Conservation (phyloP, 2,797 vertebrate genomes). For the Propithecus perrieri region DNA sequence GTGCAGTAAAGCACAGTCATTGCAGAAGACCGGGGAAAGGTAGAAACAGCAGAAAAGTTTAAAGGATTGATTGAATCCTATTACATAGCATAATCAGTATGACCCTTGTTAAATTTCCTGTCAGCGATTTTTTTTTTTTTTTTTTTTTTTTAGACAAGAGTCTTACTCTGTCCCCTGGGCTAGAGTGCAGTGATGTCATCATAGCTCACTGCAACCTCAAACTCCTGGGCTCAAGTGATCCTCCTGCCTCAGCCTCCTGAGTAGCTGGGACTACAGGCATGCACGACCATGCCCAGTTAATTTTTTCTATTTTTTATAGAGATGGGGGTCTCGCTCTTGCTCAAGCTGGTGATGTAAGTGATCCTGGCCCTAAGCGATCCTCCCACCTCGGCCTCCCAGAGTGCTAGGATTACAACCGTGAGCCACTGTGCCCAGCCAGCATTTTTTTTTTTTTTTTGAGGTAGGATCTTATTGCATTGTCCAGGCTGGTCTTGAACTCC, state of each 20-base stretch:
- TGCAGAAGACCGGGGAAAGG: not conserved
- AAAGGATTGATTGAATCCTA: not conserved
- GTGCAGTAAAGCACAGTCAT: not conserved
- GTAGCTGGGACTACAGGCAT: not conserved
- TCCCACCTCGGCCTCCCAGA: not conserved
- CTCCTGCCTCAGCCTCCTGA: not conserved
- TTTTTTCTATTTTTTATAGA: too few species aligned
- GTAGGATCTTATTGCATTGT: not conserved
- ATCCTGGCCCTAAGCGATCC: too few species aligned
- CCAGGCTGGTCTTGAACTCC: not conserved
- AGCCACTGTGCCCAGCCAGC: not conserved
- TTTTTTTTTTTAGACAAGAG: not conserved
- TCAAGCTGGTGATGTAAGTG: not conserved
- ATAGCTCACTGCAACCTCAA: not conserved
- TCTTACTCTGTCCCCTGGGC: not conserved
- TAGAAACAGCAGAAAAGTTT: not conserved
- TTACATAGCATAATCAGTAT: accelerated
- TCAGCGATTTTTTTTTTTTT: not conserved
- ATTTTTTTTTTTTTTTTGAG: not conserved
- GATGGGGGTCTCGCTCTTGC: not conserved
- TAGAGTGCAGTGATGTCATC: not conserved
- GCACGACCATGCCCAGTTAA: accelerated
- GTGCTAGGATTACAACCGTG: not conserved
- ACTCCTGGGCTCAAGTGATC: not conserved
- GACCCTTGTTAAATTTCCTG: not conserved